Conservation (phyloP, 37 sponge, comb jelly and placozoan species). For the Oscarella lobularis region DNA sequence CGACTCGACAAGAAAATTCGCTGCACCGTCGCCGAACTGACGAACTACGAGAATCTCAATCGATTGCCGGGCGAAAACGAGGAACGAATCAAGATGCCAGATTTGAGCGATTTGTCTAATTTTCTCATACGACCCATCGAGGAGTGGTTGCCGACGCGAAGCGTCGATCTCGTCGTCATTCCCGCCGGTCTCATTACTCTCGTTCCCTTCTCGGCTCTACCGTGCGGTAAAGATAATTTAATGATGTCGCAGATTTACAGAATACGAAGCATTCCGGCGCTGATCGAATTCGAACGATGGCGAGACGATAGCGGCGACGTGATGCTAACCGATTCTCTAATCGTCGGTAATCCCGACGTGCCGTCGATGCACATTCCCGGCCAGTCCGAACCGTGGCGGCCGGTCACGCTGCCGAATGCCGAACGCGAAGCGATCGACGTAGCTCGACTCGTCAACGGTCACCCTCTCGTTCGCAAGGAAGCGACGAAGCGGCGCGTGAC, state of each 20-base stretch:
- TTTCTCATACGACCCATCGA: not conserved
- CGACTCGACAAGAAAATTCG: too few species aligned
- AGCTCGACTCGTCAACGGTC: not conserved
- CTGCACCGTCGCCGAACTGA: too few species aligned
- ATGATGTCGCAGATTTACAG: not conserved
- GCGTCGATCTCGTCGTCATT: not conserved
- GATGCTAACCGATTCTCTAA: too few species aligned
- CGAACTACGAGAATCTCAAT: too few species aligned
- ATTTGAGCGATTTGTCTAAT: slow-evolving; percentile 1
- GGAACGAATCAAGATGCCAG: too few species aligned
- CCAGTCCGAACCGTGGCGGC: not conserved
- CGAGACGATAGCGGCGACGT: too few species aligned
- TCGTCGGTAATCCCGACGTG: not conserved
- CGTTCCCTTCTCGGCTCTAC: not conserved
- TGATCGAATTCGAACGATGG: too few species aligned
- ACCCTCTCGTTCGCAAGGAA: not conserved
- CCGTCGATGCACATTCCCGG: not conserved
- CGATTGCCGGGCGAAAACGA: too few species aligned
- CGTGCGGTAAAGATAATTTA: not conserved
- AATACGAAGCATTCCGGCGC: too few species aligned
- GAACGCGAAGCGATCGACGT: not conserved
- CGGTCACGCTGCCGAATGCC: not conserved
- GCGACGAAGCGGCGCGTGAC: not conserved
- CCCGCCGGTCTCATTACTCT: not conserved
- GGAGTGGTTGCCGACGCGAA: not conserved